Percentiles rank a stretch among this genome's conserved stretches.
Evolutionary conservation across 2,113 vertebrate species (phyloP).

Genomic region (Paraplagusia blochii): DNA sequence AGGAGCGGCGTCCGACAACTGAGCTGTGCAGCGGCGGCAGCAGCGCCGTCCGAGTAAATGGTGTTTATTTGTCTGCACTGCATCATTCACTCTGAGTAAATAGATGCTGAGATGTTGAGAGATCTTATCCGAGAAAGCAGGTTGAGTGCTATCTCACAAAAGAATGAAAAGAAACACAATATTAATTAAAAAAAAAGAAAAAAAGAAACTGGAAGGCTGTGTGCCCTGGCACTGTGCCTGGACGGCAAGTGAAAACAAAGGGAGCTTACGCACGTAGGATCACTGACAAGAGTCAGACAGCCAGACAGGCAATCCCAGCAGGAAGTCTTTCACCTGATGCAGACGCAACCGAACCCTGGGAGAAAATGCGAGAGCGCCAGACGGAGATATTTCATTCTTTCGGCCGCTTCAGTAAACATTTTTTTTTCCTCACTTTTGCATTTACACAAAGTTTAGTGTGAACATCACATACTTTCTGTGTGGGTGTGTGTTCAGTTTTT

Average conservation of each 20-base stretch:
- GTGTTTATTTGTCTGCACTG: slow-evolving; percentile 45
- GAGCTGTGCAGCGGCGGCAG: slow-evolving; percentile 17
- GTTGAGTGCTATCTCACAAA: slow-evolving; percentile 54
- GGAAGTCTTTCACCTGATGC: slow-evolving; percentile 71
- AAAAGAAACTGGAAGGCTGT: slow-evolving; percentile 48
- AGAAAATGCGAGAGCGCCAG: neutral
- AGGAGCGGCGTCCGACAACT: neutral
- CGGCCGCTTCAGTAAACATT: slow-evolving; percentile 8
- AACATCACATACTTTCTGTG: slow-evolving; percentile 12
- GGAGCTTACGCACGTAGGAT: slow-evolving; percentile 49
- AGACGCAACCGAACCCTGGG: neutral
- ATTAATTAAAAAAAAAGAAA: slow-evolving; percentile 25
- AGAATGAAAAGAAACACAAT: slow-evolving; percentile 56
- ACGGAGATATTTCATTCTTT: slow-evolving; percentile 6
- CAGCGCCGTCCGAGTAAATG: slow-evolving; percentile 35
- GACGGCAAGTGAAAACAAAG: slow-evolving; percentile 71
- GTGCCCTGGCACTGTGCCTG: slow-evolving; percentile 67
- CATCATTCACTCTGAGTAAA: slow-evolving; percentile 49
- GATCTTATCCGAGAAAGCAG: slow-evolving; percentile 30
- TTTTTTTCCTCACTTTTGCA: slow-evolving; percentile 11
- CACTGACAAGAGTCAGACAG: slow-evolving; percentile 53
- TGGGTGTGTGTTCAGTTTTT: slow-evolving; percentile 39
- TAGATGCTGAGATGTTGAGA: slow-evolving; percentile 63
- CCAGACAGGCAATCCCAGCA: slow-evolving; percentile 56
- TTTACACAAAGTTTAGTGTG: slow-evolving; percentile 17